These are phyloP conservation scores for Anas platyrhynchos DNA, from an alignment of 2,113 vertebrate genomes.

Conservation along the genomic window DNA sequence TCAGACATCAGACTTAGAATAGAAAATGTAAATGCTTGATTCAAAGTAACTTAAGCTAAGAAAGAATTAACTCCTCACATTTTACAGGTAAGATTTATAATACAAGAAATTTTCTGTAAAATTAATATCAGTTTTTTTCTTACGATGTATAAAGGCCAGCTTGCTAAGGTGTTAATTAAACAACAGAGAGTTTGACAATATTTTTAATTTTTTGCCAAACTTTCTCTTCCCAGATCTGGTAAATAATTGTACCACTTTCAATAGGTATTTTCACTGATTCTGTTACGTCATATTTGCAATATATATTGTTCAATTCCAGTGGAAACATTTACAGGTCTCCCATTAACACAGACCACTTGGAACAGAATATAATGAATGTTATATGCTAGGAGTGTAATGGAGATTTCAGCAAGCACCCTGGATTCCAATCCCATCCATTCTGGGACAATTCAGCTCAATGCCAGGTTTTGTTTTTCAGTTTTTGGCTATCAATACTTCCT, in stretches of 20 bases:
- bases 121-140: neutral
- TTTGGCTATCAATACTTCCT: neutral
- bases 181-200: rapidly evolving
- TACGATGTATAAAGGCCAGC: neutral
- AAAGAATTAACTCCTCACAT: neutral
- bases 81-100: neutral
- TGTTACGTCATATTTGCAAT: neutral
- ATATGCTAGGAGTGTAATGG: neutral
- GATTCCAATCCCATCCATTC: neutral
- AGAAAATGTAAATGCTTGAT: neutral
- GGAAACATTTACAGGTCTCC: neutral
- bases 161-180: neutral
- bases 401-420: neutral
- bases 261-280: neutral
- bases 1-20: constrained; percentile 34
- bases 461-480: neutral
- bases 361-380: neutral
- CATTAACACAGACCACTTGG: neutral
- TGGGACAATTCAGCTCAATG: neutral
- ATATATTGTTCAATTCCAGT: neutral
- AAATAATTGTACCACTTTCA: neutral
- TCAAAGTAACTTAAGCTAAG: neutral
- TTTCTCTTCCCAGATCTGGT: neutral
- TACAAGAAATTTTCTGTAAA: neutral
- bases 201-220: neutral